Conservation (phyloP, 2,888 invertebrate genomes). For the Drosophila buzzatii region DNA sequence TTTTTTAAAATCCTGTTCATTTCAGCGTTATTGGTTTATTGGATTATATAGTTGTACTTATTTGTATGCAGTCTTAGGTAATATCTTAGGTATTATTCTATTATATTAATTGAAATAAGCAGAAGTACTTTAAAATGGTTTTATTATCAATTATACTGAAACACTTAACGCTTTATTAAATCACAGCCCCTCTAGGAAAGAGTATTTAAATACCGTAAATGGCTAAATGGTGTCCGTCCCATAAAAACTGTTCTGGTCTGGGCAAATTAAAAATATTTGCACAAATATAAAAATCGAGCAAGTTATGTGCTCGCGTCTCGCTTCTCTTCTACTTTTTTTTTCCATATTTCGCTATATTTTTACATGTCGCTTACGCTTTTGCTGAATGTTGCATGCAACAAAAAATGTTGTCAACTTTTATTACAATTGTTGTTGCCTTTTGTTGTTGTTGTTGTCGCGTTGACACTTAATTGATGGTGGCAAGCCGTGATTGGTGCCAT, state of each 20-base stretch:
- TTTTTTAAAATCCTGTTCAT: no score
- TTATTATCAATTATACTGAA: no score
- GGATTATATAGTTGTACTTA: no score
- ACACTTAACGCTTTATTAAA: not conserved
- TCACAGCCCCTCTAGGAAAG: not conserved
- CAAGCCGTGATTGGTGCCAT: conserved; percentile 82
- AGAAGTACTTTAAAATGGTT: no score
- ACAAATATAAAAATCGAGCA: conserved; percentile 71
- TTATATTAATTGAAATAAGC: no score
- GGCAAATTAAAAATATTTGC: conserved; percentile 75
- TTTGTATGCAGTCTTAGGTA: no score
- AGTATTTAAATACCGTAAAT: not conserved
- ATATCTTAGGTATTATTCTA: no score
- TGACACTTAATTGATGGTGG: conserved; percentile 82
- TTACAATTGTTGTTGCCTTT: conserved; percentile 50
- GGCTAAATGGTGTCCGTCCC: not conserved
- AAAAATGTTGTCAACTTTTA: conserved; percentile 76
- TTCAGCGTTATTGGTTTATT: no score
- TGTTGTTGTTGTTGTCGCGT: conserved; percentile 49
- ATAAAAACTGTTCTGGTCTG: conserved; percentile 30
- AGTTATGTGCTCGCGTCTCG: conserved; percentile 25
- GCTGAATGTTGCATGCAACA: conserved; percentile 65
- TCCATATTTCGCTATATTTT: conserved; percentile 14
- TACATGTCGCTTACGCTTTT: conserved; percentile 29
- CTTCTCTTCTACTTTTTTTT: conserved; percentile 1